Percentiles rank a stretch among this genome's conserved stretches.
These are phyloP conservation scores for Silurus asotus DNA, from an alignment of 2,113 vertebrate genomes.

Conservation along the genomic window DNA sequence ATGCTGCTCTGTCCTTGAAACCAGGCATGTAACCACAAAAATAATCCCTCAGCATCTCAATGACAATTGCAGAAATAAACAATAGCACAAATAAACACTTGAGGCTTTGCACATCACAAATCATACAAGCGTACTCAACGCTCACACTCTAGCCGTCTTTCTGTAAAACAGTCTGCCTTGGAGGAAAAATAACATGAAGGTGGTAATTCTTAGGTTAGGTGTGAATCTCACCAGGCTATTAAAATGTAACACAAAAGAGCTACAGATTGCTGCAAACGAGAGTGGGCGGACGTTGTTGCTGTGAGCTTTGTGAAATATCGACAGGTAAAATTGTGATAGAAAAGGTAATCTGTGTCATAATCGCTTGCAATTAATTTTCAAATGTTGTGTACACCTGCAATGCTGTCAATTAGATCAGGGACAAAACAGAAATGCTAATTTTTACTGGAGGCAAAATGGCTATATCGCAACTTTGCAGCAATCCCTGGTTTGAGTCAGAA, in stretches of 20 bases:
- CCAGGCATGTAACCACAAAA: neutral
- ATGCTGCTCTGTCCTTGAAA: neutral
- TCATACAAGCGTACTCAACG: neutral
- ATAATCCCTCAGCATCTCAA: neutral
- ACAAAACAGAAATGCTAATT: neutral
- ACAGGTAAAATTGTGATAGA: neutral
- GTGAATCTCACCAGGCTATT: slow-evolving; percentile 29
- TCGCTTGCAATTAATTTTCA: neutral
- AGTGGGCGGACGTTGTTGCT: neutral
- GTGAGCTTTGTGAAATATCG: neutral
- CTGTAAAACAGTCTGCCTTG: neutral
- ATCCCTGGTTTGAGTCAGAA: neutral
- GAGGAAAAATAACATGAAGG: slow-evolving; percentile 13
- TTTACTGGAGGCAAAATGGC: neutral
- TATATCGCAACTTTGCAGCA: neutral
- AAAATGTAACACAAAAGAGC: neutral
- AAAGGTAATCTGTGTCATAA: slow-evolving; percentile 27
- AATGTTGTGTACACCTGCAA: neutral
- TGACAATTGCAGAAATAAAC: slow-evolving; percentile 32
- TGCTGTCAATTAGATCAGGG: neutral
- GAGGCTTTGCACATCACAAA: neutral
- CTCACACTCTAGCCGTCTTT: neutral
- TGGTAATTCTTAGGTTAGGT: slow-evolving; percentile 16
- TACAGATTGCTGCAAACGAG: neutral
- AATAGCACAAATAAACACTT: neutral